Conservation (phyloP, 2,797 vertebrate genomes). For the Myripristis murdjan region DNA sequence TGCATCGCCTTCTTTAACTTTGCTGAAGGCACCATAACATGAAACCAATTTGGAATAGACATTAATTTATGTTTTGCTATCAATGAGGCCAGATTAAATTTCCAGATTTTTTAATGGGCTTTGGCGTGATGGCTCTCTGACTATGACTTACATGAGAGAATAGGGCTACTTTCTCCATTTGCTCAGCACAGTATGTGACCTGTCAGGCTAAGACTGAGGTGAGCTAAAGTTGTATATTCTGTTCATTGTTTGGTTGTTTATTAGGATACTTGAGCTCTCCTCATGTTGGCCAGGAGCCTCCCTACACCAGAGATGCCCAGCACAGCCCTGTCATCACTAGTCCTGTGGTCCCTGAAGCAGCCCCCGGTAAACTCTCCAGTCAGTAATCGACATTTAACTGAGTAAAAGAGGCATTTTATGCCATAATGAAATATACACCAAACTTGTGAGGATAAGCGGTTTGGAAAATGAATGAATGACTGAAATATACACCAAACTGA, state of each 20-base stretch:
- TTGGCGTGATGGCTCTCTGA: too few species aligned
- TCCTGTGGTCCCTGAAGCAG: slow-evolving; percentile 72
- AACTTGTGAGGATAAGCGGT: too few species aligned
- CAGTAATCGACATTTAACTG: background rate
- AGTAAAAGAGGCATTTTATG: background rate
- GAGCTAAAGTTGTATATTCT: background rate
- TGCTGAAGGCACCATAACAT: too few species aligned
- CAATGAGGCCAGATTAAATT: too few species aligned
- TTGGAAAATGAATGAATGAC: too few species aligned
- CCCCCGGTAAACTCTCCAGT: slow-evolving; percentile 72
- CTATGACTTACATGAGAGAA: too few species aligned
- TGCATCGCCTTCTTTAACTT: too few species aligned
- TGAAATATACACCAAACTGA: background rate
- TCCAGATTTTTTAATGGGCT: too few species aligned
- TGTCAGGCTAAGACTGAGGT: background rate
- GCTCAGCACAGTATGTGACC: background rate
- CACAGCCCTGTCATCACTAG: slow-evolving; percentile 79
- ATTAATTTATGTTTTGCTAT: too few species aligned
- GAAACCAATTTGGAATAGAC: too few species aligned
- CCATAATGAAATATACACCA: background rate
- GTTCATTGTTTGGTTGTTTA: background rate
- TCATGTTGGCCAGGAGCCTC: slow-evolving; percentile 77
- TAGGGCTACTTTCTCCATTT: background rate
- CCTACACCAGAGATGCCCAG: slow-evolving; percentile 74
- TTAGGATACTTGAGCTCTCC: slow-evolving; percentile 86